phyloP scores from a whole-genome alignment of 2,797 vertebrate species.

The Margarornis squamiger region DNA sequence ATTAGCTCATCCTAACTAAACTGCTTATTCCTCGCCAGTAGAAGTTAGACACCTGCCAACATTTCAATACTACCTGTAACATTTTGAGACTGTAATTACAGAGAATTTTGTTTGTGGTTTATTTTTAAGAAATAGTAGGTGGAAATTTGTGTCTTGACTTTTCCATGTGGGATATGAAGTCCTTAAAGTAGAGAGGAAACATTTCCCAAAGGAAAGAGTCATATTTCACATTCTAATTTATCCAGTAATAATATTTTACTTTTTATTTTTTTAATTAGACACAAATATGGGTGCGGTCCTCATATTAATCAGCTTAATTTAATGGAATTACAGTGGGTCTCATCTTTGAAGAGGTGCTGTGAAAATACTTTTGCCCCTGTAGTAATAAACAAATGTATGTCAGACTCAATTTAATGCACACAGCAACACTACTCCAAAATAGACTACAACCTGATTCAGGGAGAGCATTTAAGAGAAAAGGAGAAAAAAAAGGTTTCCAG shows the following conservation, averaged over 20 bases:
- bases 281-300: background rate
- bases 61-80: slow-evolving; percentile 31
- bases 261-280: background rate
- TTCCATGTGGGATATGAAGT: background rate
- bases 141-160: background rate
- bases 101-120: background rate
- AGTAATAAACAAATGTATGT: background rate
- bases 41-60: slow-evolving; percentile 18
- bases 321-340: background rate
- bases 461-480: background rate
- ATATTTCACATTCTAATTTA: background rate
- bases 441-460: background rate
- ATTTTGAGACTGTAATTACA: background rate
- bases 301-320: background rate
- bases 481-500: background rate
- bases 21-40: background rate
- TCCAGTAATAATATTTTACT: background rate
- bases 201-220: background rate
- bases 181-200: background rate
- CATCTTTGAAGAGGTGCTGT: background rate
- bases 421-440: background rate
- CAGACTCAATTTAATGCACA: background rate
- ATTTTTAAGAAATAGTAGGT: slow-evolving; percentile 18
- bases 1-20: slow-evolving; percentile 39
- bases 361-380: background rate